Percentiles rank a stretch among this genome's conserved stretches.
Evolutionary conservation across 2,113 vertebrate species (phyloP).

Genomic region (Ictalurus furcatus): DNA sequence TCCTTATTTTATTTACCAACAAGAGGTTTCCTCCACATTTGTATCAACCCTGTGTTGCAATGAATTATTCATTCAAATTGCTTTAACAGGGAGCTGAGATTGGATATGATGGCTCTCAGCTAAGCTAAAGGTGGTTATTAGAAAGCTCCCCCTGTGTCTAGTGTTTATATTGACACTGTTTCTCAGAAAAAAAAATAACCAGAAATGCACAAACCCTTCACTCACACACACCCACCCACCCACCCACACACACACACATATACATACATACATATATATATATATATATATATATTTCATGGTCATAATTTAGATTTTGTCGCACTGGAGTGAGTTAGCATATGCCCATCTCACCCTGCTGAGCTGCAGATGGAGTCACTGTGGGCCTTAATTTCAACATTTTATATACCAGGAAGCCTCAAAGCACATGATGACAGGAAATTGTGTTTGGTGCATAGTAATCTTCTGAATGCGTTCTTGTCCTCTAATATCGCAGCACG

Average conservation of each 20-base stretch:
- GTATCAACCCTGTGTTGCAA: neutral
- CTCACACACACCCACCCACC: neutral
- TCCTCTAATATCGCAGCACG: neutral
- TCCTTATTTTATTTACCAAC: neutral
- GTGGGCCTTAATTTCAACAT: neutral
- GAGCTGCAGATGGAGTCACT: neutral
- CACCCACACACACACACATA: neutral
- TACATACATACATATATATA: neutral
- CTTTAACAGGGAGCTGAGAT: neutral
- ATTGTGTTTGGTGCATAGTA: neutral
- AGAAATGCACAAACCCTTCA: neutral
- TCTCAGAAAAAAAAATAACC: neutral
- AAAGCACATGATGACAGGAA: slow-evolving; percentile 5
- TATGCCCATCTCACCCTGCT: neutral
- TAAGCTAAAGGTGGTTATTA: slow-evolving; percentile 1
- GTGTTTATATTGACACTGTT: neutral
- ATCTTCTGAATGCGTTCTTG: neutral
- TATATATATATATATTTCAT: too few relatives aligned
- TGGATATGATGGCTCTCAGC: neutral
- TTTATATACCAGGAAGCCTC: neutral
- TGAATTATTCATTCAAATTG: slow-evolving; percentile 15
- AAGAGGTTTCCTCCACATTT: neutral
- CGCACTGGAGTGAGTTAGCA: neutral
- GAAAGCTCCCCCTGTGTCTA: neutral
- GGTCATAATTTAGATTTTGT: slow-evolving; percentile 4